A percentile compares a stretch with the other conserved stretches of the same genome.
Evolutionary conservation across 2,888 invertebrate genomes (phyloP).

Genomic region (Drosophila mayaguana): DNA sequence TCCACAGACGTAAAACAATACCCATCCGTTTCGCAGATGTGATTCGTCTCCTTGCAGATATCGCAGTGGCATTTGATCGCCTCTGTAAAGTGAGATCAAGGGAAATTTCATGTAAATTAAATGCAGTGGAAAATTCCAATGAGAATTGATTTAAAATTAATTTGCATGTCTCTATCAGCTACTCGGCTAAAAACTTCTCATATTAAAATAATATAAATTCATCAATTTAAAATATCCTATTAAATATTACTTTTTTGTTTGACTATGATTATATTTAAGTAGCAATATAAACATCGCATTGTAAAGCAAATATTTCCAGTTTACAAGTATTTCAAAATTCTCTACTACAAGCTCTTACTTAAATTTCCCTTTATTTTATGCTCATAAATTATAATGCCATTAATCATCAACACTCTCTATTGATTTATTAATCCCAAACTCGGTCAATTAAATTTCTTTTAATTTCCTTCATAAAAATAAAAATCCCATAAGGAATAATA

Average conservation of each 20-base stretch:
- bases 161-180: too few species aligned
- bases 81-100: conserved; percentile 53
- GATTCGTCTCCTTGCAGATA: conserved; percentile 90
- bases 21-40: conserved; percentile 95
- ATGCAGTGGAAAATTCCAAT: not conserved
- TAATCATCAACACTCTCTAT: not conserved
- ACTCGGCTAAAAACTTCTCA: too few species aligned
- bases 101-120: not conserved
- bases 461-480: not conserved
- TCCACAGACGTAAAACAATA: conserved; percentile 94
- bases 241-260: too few species aligned
- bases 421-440: not conserved
- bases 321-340: not conserved
- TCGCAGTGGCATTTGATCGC: conserved; percentile 93
- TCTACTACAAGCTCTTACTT: not conserved
- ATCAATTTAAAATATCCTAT: too few species aligned
- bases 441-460: not conserved
- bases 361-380: not conserved
- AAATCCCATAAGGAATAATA: conserved; percentile 8
- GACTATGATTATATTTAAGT: too few species aligned
- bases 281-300: too few species aligned
- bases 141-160: not conserved
- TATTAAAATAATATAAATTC: too few species aligned
- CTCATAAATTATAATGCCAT: not conserved
- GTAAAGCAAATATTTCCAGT: not conserved